Conservation (phyloP, 92 coral and sea anemone species). For the Actinostola sp. region DNA sequence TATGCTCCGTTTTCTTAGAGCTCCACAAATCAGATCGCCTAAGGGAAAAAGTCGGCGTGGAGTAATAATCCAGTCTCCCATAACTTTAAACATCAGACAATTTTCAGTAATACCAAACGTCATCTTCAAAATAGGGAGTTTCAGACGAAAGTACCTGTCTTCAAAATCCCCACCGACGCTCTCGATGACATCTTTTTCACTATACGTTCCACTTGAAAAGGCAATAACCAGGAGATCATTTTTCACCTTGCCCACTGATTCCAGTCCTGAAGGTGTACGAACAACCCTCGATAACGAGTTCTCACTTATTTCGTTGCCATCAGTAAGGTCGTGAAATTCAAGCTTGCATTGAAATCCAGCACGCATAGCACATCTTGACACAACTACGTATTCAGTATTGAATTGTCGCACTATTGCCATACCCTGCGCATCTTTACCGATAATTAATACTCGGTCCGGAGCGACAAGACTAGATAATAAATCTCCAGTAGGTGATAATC, state of each 20-base stretch:
- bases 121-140: slow-evolving; percentile 74
- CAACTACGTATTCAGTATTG: slow-evolving; percentile 57
- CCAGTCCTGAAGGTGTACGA: slow-evolving; percentile 85
- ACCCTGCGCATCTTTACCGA: slow-evolving; percentile 76
- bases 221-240: slow-evolving; percentile 59
- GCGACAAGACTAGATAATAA: slow-evolving; percentile 1
- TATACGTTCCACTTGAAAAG: slow-evolving; percentile 77
- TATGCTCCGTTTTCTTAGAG: slow-evolving; percentile 67
- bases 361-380: slow-evolving; percentile 67
- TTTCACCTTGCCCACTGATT: slow-evolving; percentile 65
- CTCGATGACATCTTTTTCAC: slow-evolving; percentile 70
- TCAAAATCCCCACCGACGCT: slow-evolving; percentile 76
- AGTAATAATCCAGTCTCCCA: slow-evolving; percentile 54
- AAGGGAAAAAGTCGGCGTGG: slow-evolving; percentile 69
- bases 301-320: slow-evolving; percentile 44
- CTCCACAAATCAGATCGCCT: slow-evolving; percentile 68
- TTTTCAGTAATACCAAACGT: slow-evolving; percentile 74
- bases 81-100: slow-evolving; percentile 66
- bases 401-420: slow-evolving; percentile 76
- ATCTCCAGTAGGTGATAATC: slow-evolving; percentile 57
- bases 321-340: slow-evolving; percentile 71
- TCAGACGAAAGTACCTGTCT: slow-evolving; percentile 78
- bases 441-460: slow-evolving; percentile 38
- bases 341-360: slow-evolving; percentile 79
- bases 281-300: slow-evolving; percentile 62